phyloP scores from a whole-genome alignment of 2,797 vertebrate species.

The Pelobates cultripes region DNA sequence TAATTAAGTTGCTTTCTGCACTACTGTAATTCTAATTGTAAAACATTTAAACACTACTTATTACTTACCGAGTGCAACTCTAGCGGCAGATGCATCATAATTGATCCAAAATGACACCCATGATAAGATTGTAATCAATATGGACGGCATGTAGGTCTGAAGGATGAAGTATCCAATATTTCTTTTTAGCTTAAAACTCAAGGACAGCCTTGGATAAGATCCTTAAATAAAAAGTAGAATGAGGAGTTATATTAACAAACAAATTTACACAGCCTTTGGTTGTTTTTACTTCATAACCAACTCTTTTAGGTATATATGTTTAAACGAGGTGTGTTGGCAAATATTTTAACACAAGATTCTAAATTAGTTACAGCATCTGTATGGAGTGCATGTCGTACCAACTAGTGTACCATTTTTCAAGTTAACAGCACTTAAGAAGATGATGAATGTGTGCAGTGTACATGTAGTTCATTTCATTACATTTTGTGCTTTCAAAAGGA shows the following conservation, averaged over 20 bases:
- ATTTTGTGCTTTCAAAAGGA: conserved; percentile 37
- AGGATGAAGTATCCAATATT: conserved; percentile 99
- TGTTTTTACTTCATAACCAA: conserved; percentile 3
- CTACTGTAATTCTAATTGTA: too few species aligned
- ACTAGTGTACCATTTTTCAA: conserved; percentile 41
- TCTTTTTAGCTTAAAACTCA: conserved; percentile 97
- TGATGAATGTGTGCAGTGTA: conserved; percentile 44
- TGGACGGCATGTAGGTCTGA: conserved; percentile 99
- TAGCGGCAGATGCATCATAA: conserved; percentile 96
- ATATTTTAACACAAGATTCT: conserved; percentile 1
- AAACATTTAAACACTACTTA: too few species aligned
- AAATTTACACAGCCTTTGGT: background rate
- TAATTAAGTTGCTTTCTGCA: too few species aligned
- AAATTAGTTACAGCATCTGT: conserved; percentile 24
- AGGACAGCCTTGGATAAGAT: conserved; percentile 95
- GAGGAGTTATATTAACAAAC: background rate
- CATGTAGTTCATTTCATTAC: conserved; percentile 43
- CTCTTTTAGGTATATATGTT: conserved; percentile 1
- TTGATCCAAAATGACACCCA: conserved; percentile 99
- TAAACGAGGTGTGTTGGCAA: conserved; percentile 27
- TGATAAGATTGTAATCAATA: conserved; percentile 97
- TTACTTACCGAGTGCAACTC: conserved; percentile 95
- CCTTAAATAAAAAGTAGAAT: conserved; percentile 70
- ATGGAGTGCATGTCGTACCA: conserved; percentile 24
- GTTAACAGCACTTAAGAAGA: conserved; percentile 49